phyloP scores from a whole-genome alignment of 2,888 invertebrate genomes.

The Serripes groenlandicus region DNA sequence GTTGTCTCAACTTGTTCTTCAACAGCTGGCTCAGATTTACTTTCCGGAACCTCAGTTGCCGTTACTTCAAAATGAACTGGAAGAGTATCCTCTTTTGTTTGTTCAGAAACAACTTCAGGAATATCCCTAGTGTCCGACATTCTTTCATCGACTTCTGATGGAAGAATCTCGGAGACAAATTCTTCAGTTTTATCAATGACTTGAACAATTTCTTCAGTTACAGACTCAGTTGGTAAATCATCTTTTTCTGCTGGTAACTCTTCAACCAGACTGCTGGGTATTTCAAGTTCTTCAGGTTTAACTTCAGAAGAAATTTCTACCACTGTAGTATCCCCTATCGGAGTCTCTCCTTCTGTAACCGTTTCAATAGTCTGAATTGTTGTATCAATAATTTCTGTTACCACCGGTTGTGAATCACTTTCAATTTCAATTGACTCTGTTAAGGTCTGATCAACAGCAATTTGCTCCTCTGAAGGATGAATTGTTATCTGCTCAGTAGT shows the following conservation, averaged over 20 bases:
- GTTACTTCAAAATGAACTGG: slow-evolving; percentile 1
- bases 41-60: slow-evolving; percentile 40
- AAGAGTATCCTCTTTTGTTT: slow-evolving; percentile 13
- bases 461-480: slow-evolving; percentile 2
- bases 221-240: slow-evolving; percentile 2
- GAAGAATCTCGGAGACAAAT: not conserved
- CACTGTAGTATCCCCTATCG: too few species aligned
- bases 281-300: slow-evolving; percentile 9
- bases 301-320: too few species aligned
- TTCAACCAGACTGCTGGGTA: not conserved
- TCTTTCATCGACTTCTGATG: not conserved
- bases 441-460: not conserved
- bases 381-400: too few species aligned
- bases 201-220: slow-evolving; percentile 4
- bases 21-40: slow-evolving; percentile 11
- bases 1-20: not conserved
- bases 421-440: slow-evolving; percentile 39
- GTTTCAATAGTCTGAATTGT: slow-evolving; percentile 22
- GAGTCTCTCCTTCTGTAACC: slow-evolving; percentile 20
- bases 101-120: slow-evolving; percentile 15
- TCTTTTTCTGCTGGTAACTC: not conserved
- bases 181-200: not conserved
- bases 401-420: slow-evolving; percentile 43
- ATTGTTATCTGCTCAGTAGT: slow-evolving; percentile 15
- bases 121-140: not conserved